Evolutionary conservation across 2,797 vertebrate species (phyloP).

Genomic region (Eptatretus atami): DNA sequence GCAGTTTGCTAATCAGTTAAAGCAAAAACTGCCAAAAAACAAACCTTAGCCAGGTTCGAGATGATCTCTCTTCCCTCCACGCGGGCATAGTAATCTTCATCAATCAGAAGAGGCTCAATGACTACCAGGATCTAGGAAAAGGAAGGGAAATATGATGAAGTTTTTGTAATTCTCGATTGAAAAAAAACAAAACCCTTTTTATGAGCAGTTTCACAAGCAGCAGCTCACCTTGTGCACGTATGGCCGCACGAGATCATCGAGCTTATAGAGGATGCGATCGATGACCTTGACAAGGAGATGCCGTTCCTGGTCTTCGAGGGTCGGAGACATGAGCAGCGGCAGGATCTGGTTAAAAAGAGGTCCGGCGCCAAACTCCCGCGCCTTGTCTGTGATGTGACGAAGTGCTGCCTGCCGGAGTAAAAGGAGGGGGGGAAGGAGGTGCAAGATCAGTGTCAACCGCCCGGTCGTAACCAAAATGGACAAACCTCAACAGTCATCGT

Average conservation of each 20-base stretch:
- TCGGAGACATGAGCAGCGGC: slow-evolving; percentile 83
- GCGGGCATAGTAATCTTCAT: slow-evolving; percentile 97
- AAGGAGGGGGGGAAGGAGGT: neutral
- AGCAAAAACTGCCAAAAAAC: neutral
- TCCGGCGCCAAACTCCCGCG: slow-evolving; percentile 81
- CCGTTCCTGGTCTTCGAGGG: slow-evolving; percentile 85
- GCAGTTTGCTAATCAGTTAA: too few relatives aligned
- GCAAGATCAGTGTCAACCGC: neutral
- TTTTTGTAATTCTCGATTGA: neutral
- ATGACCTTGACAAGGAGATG: slow-evolving; percentile 96
- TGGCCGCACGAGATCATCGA: slow-evolving; percentile 80
- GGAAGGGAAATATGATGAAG: slow-evolving; percentile 3
- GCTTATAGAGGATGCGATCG: slow-evolving; percentile 82
- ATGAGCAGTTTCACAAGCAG: neutral
- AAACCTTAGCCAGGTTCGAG: slow-evolving; percentile 93
- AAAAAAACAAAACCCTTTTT: too few relatives aligned
- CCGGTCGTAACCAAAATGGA: neutral
- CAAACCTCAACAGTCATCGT: neutral
- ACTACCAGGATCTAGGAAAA: slow-evolving; percentile 62
- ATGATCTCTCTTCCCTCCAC: slow-evolving; percentile 97
- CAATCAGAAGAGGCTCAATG: slow-evolving; percentile 80
- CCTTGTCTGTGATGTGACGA: slow-evolving; percentile 90
- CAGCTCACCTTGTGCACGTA: slow-evolving; percentile 74
- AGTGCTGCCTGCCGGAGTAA: slow-evolving; percentile 34
- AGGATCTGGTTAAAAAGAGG: slow-evolving; percentile 91